Evolutionary conservation across 2,888 invertebrate species (phyloP), one percentile per base, ranked within the genome.

Genomic region (Odontocerum albicorne): DNA sequence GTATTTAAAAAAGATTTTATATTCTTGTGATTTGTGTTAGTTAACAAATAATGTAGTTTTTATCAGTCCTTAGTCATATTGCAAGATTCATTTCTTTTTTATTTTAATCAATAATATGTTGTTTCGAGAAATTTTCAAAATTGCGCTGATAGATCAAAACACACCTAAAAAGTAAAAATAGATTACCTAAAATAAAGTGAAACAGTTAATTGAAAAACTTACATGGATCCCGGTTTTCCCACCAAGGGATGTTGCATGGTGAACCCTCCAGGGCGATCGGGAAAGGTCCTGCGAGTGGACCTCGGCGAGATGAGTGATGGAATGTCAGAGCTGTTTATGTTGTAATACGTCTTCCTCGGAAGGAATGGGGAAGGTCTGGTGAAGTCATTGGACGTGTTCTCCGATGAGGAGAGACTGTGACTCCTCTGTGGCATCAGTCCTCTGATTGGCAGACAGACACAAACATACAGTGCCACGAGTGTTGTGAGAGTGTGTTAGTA

Each of bases 181-280:
- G 4, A 7, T 27, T 8, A 27, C 4, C 6, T 17, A 7, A 40
- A 15, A n/a, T n/a, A n/a, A n/a, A n/a, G 13, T 12, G 6, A 22
- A 22, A 22, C 7, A 46, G 16, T 19, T 38, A 17, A 22, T 15
- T 13, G 10, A 50, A 42, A 33, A 51, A 62, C 62, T 62, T 49
- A 62, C 62, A 62, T 62, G 20, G 62, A 59, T 45, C 62, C 59
- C 4, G 62, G 62, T 47, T 62, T 62, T 36, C 62, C 62, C 8
- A 59, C 44, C 10, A 59, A 49, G 6, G 62, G 62, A 49, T 60
- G 60, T 40, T 62, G 62, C 59, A 62, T 59, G 6, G 57, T 54
- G 43, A 62, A 59, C n/a, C 59, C 57, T 10, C 57, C 56, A 17
- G 55, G 56, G 2, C 56, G 49, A 22, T 61, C 57, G 15, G 56